Conservation (phyloP, 1,140 invertebrate species). For the Heliconius congener region DNA sequence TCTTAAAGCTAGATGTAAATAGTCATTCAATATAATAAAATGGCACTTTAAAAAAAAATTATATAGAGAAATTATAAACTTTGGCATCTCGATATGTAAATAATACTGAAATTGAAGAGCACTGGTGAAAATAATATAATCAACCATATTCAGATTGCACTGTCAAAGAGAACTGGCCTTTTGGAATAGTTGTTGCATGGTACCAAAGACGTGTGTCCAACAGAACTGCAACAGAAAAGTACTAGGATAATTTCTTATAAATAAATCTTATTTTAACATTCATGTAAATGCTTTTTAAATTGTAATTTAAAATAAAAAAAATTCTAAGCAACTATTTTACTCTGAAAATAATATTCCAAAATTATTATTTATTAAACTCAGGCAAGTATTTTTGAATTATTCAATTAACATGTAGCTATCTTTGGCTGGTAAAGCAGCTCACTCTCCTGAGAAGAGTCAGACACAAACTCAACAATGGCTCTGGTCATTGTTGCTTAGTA, state of each 20-base stretch:
- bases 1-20: conserved; percentile 53
- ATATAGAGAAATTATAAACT: conserved; percentile 56
- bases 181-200: conserved; percentile 92
- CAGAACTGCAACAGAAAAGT: conserved; percentile 83
- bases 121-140: conserved; percentile 37
- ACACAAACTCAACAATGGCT: not conserved
- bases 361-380: too few species aligned
- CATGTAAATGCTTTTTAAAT: too few species aligned
- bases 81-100: conserved; percentile 73
- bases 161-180: conserved; percentile 93
- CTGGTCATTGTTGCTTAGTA: too few species aligned
- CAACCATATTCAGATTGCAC: conserved; percentile 96
- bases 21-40: conserved; percentile 48
- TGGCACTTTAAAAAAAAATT: conserved; percentile 42
- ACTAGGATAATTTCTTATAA: not conserved
- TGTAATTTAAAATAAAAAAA: too few species aligned
- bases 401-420: too few species aligned
- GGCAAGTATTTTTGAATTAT: too few species aligned
- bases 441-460: too few species aligned
- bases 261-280: not conserved
- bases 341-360: too few species aligned
- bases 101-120: conserved; percentile 45
- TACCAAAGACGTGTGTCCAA: conserved; percentile 97
- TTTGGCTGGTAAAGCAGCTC: too few species aligned
- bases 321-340: too few species aligned